Conservation (phyloP, 2,888 invertebrate species). For the Lithophane leautieri region DNA sequence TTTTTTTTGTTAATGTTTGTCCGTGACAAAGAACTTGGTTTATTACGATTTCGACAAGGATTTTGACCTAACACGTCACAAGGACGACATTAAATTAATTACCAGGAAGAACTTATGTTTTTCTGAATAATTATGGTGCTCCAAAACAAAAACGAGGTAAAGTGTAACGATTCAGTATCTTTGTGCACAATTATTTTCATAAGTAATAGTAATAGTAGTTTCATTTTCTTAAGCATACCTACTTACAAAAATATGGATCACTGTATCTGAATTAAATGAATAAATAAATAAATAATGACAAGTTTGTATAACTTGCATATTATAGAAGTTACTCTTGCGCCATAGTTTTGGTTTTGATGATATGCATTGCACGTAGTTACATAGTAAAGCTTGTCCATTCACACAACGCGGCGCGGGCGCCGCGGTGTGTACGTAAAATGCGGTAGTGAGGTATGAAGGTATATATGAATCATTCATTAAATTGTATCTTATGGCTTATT, state of each 20-base stretch:
- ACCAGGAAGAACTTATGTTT: constrained; percentile 3
- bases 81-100: background rate
- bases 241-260: no score
- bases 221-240: no score
- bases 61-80: background rate
- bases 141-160: background rate
- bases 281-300: no score
- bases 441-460: background rate
- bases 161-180: background rate
- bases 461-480: constrained; percentile 19
- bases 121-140: background rate
- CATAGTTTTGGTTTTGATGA: background rate
- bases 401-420: no score
- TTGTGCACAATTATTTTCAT: background rate
- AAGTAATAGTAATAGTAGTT: no score
- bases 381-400: no score
- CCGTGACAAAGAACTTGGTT: constrained; percentile 20
- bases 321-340: background rate
- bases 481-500: background rate
- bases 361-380: background rate
- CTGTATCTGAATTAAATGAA: no score
- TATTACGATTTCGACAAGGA: background rate
- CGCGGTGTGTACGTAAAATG: no score
- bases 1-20: background rate
- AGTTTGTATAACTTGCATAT: no score